Percentiles rank a stretch among this genome's conserved stretches.
phyloP scores from a whole-genome alignment of 1,140 invertebrate species.

The Cryptotermes secundus region DNA sequence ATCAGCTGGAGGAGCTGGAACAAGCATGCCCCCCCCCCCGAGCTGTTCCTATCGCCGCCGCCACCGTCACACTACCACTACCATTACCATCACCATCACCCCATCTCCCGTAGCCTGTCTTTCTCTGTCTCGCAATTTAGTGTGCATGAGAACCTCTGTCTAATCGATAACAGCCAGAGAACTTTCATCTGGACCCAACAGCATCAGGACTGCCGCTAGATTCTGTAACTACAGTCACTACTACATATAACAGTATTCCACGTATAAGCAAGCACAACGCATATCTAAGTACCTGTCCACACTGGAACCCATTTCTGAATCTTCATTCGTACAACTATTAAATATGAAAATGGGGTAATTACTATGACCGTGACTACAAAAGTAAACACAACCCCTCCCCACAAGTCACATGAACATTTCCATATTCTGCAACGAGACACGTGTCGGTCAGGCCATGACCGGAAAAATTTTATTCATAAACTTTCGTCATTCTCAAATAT shows the following conservation, averaged over 20 bases:
- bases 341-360: no score
- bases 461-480: no score
- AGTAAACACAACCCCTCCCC: no score
- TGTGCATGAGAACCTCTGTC: constrained; percentile 33
- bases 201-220: background rate
- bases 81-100: background rate
- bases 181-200: constrained; percentile 26
- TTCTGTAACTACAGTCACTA: background rate
- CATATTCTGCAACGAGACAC: no score
- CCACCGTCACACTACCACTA: background rate
- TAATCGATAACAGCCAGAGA: constrained; percentile 31
- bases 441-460: no score
- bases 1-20: background rate
- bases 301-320: no score
- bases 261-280: background rate
- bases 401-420: no score
- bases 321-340: no score
- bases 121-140: constrained; percentile 35
- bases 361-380: no score
- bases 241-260: background rate
- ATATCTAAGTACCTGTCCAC: no score
- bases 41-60: background rate
- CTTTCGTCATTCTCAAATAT: no score
- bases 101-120: constrained; percentile 23
- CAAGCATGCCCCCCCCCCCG: background rate